These are phyloP conservation scores for Dimorphilus gyrociliatus DNA, from an alignment of 2,888 invertebrate genomes.

Conservation along the genomic window DNA sequence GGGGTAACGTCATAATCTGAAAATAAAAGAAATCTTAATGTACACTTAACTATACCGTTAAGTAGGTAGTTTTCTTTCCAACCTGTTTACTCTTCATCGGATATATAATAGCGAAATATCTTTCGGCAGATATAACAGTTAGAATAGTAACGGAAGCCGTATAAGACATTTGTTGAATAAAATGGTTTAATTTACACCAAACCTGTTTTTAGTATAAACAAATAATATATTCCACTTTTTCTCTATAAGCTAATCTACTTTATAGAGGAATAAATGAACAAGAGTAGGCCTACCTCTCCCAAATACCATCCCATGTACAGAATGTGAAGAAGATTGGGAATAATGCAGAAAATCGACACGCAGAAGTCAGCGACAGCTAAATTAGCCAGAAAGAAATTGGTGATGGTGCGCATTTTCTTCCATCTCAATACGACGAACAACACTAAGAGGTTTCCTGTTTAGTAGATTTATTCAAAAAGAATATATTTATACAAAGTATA, in stretches of 20 bases:
- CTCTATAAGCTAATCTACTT: too few relatives aligned
- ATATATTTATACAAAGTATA: too few relatives aligned
- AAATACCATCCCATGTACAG: slow-evolving; percentile 40
- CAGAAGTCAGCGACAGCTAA: slow-evolving; percentile 75
- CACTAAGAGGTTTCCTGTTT: slow-evolving; percentile 69
- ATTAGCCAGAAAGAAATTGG: slow-evolving; percentile 79
- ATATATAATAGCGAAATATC: slow-evolving; percentile 42
- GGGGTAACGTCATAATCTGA: slow-evolving; percentile 57
- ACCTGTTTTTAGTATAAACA: too few relatives aligned
- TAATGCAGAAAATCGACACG: slow-evolving; percentile 78
- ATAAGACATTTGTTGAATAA: slow-evolving; percentile 70
- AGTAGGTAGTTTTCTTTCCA: too few relatives aligned
- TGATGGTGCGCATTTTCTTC: slow-evolving; percentile 63
- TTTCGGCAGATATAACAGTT: slow-evolving; percentile 45
- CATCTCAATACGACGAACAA: slow-evolving; percentile 68
- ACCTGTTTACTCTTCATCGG: slow-evolving; percentile 66
- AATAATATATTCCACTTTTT: too few relatives aligned
- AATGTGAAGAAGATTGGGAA: slow-evolving; percentile 53
- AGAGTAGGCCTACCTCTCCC: slow-evolving; percentile 48
- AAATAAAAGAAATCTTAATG: too few relatives aligned
- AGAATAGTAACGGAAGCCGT: slow-evolving; percentile 75
- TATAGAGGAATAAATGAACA: too few relatives aligned
- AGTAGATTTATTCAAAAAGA: too few relatives aligned
- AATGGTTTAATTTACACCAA: slow-evolving; percentile 75
- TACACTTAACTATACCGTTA: too few relatives aligned